Percentiles rank a stretch among this genome's conserved stretches.
phyloP scores from a whole-genome alignment of 2,888 invertebrate genomes.

The Clivina fossor region DNA sequence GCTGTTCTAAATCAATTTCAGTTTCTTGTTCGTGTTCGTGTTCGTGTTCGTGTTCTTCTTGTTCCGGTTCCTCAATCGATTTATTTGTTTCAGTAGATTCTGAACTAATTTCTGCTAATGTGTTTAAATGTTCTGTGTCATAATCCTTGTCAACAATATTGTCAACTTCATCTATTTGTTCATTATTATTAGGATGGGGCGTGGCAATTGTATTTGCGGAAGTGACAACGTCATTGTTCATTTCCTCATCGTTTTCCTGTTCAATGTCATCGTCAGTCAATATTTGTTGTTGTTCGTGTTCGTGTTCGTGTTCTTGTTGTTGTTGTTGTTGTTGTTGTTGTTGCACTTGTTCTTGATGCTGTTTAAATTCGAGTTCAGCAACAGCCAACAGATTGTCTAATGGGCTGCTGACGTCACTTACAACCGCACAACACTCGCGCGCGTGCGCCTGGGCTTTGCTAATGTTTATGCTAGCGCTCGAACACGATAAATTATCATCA shows the following conservation, averaged over 20 bases:
- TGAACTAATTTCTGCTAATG: conserved; percentile 11
- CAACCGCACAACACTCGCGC: conserved; percentile 52
- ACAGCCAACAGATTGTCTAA: conserved; percentile 66
- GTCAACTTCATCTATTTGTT: conserved; percentile 20
- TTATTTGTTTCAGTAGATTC: conserved; percentile 3
- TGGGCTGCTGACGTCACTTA: conserved; percentile 54
- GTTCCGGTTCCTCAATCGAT: conserved; percentile 20
- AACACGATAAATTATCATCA: conserved; percentile 34
- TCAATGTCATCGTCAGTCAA: conserved; percentile 20
- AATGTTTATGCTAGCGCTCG: conserved; percentile 49
- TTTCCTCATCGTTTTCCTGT: conserved; percentile 39
- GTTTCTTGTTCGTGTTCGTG: too few species aligned
- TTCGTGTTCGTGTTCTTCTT: too few species aligned
- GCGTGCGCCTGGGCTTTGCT: conserved; percentile 47
- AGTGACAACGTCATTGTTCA: too few species aligned
- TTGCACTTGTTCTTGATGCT: conserved; percentile 49
- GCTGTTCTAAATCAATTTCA: too few species aligned
- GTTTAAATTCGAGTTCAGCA: conserved; percentile 65
- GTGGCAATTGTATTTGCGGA: neutral
- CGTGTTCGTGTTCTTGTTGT: neutral
- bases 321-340: too few species aligned
- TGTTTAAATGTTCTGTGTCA: conserved; percentile 30
- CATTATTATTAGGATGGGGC: neutral
- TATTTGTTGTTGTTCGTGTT: conserved; percentile 1
- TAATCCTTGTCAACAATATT: conserved; percentile 31